These are phyloP conservation scores for Pseudolycoriella hygida DNA, from an alignment of 2,888 invertebrate species.

Conservation along the genomic window DNA sequence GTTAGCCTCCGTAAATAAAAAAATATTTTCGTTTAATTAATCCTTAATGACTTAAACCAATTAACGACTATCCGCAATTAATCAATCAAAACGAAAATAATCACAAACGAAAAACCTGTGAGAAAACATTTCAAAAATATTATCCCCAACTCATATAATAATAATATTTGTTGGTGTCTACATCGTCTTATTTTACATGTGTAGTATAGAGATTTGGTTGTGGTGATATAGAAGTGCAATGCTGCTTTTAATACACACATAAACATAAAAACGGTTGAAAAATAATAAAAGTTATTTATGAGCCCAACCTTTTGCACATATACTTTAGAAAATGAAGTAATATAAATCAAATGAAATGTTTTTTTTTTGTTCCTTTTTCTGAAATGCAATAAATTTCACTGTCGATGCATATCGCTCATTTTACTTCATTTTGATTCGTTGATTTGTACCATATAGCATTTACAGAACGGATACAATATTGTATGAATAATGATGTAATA, in stretches of 20 bases:
- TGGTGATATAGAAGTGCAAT: neutral
- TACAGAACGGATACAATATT: no score
- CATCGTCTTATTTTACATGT: no score
- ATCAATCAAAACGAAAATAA: neutral
- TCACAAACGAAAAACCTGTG: neutral
- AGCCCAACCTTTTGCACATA: slow-evolving; percentile 7
- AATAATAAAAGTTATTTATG: slow-evolving; percentile 8
- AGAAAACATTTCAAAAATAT: neutral
- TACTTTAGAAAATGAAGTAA: slow-evolving; percentile 7
- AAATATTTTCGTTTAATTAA: neutral
- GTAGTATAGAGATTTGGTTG: neutral
- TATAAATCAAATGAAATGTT: slow-evolving; percentile 6
- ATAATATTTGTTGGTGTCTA: no score
- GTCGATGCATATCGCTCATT: slow-evolving; percentile 8
- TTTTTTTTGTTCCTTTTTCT: slow-evolving; percentile 2
- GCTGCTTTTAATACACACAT: slow-evolving; percentile 1
- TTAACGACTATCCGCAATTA: neutral
- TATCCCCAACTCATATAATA: neutral
- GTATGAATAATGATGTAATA: no score
- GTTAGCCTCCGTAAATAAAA: no score
- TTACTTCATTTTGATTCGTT: slow-evolving; percentile 7
- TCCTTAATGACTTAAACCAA: no score
- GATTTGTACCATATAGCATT: slow-evolving; percentile 1
- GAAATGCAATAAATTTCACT: slow-evolving; percentile 8
- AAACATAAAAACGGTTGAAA: slow-evolving; percentile 3